Conservation (phyloP, 2,113 vertebrate species). For the Steatornis caripensis region DNA sequence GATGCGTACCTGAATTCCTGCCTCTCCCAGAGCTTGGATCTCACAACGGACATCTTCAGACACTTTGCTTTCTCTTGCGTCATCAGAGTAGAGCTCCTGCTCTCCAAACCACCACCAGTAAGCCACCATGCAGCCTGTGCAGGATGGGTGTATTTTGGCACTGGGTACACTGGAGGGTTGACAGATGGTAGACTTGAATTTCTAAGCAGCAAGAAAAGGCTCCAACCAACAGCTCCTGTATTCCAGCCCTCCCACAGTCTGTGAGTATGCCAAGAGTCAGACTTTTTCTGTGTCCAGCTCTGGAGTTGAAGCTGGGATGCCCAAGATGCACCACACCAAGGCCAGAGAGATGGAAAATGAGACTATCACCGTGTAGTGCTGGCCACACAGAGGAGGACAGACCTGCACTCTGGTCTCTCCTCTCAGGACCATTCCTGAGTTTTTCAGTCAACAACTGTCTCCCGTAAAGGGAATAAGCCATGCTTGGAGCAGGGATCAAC, state of each 20-base stretch:
- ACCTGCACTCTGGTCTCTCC: not conserved
- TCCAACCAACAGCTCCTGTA: not conserved
- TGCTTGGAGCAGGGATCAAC: not conserved
- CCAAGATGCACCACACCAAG: not conserved
- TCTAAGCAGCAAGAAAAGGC: not conserved
- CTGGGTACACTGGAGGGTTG: accelerated
- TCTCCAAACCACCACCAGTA: not conserved
- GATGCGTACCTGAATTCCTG: not conserved
- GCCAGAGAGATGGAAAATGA: not conserved
- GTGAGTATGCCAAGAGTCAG: not conserved
- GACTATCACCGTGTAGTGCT: not conserved
- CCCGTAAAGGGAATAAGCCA: not conserved
- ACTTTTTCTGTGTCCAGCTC: not conserved
- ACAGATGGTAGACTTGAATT: not conserved
- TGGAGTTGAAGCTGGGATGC: not conserved
- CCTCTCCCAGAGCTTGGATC: not conserved
- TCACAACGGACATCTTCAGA: not conserved
- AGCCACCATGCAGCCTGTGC: not conserved
- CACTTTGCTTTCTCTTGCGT: not conserved
- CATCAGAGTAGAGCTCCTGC: not conserved
- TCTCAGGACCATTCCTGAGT: not conserved
- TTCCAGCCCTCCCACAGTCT: not conserved
- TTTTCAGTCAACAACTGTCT: not conserved
- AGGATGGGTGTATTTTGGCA: not conserved
- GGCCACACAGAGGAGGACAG: not conserved